Conservation (phyloP, 1,140 invertebrate species). For the Drosophila burlai region DNA sequence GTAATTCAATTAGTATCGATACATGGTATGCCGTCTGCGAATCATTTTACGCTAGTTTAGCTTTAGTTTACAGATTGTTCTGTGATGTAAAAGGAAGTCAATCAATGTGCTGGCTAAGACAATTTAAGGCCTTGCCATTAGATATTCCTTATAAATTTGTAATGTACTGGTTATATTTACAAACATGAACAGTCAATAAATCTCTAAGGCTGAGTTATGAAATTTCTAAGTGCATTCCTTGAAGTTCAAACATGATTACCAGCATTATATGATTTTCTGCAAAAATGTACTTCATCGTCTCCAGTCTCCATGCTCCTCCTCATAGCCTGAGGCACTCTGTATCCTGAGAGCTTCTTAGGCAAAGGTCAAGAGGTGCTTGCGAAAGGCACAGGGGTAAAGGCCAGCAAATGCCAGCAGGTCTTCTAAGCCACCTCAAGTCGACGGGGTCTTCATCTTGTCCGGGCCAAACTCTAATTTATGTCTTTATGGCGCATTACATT, state of each 20-base stretch:
- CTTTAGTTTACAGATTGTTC: constrained; percentile 12
- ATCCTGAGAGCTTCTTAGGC: not conserved
- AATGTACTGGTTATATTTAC: not conserved
- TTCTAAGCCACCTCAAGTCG: constrained; percentile 23
- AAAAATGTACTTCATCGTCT: not conserved
- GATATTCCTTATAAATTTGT: not conserved
- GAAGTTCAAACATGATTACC: not conserved
- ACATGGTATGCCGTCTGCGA: constrained; percentile 4
- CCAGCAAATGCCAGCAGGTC: constrained; percentile 21
- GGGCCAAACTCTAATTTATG: constrained; percentile 51
- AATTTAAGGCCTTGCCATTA: not conserved
- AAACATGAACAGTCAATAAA: constrained; percentile 1
- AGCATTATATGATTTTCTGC: not conserved
- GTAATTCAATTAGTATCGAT: constrained; percentile 36
- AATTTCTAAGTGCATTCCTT: not conserved
- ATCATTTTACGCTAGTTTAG: constrained; percentile 1
- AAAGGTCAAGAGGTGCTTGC: constrained; percentile 32
- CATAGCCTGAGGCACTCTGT: not conserved
- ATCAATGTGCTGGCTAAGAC: not conserved
- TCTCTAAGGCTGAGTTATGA: not conserved
- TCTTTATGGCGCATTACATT: constrained; percentile 54
- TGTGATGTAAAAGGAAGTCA: constrained; percentile 4
- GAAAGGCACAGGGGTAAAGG: constrained; percentile 4
- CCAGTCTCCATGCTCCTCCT: too few species aligned
- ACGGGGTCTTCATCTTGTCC: constrained; percentile 8